Percentiles rank a stretch among this genome's conserved stretches.
Evolutionary conservation across 2,797 vertebrate species (phyloP).

Genomic region (Microtus agrestis): DNA sequence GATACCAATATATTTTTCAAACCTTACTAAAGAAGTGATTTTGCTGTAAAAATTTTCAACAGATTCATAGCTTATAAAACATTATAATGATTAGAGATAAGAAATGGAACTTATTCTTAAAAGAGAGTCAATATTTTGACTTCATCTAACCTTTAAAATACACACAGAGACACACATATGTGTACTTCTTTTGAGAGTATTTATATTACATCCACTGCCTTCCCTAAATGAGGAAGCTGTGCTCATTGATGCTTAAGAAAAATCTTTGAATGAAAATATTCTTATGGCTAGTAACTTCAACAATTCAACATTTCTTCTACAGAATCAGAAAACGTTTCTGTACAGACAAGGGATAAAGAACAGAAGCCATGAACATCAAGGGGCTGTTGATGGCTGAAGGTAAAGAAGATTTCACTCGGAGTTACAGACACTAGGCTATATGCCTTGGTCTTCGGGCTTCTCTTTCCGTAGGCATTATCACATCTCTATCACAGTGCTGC

Average conservation of each 20-base stretch:
- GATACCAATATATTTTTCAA: not conserved
- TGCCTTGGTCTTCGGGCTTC: not conserved
- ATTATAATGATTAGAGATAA: not conserved
- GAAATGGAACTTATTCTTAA: not conserved
- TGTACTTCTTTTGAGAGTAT: not conserved
- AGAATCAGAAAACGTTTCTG: not conserved
- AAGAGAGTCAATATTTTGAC: not conserved
- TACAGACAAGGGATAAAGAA: not conserved
- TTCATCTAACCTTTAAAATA: not conserved
- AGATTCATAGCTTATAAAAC: not conserved
- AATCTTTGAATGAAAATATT: not conserved
- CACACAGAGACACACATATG: too few relatives aligned
- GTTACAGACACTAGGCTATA: too few relatives aligned
- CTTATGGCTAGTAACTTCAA: not conserved
- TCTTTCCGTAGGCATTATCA: not conserved
- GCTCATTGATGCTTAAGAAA: not conserved
- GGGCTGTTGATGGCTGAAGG: not conserved
- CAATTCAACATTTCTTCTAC: not conserved
- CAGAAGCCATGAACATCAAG: not conserved
- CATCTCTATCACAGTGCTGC: not conserved
- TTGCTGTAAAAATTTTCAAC: not conserved
- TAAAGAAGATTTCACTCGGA: not conserved
- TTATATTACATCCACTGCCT: not conserved
- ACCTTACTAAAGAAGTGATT: not conserved
- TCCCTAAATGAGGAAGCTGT: not conserved